Percentiles rank a stretch among this genome's conserved stretches.
Conservation (phyloP, 2,888 invertebrate species). For the Hypena proboscidalis region DNA sequence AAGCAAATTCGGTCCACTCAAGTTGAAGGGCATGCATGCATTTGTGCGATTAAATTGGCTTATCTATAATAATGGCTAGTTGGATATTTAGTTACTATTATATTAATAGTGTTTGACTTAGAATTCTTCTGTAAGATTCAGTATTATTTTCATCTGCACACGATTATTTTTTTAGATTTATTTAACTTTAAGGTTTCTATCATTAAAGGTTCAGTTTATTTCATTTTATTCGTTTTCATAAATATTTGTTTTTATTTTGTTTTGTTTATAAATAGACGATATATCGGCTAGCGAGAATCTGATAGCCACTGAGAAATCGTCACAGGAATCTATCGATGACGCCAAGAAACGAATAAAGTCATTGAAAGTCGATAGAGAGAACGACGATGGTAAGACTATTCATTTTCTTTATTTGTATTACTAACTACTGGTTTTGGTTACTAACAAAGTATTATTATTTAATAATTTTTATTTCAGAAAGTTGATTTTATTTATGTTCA, state of each 20-base stretch:
- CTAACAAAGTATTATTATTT: constrained; percentile 6
- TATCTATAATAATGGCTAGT: no score
- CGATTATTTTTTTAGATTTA: background rate
- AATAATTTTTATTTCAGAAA: no score
- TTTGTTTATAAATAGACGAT: constrained; percentile 51
- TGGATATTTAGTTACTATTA: no score
- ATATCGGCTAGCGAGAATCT: constrained; percentile 64
- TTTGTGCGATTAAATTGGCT: no score
- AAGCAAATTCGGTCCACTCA: no score
- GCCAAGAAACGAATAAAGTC: constrained; percentile 78
- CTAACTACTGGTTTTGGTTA: constrained; percentile 14
- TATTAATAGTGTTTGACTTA: no score
- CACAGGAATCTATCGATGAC: constrained; percentile 75
- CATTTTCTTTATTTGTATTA: constrained; percentile 24
- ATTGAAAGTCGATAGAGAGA: constrained; percentile 78
- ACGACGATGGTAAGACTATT: constrained; percentile 79
- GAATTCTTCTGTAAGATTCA: no score
- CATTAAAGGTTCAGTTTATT: background rate
- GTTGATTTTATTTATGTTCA: no score
- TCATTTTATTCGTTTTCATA: constrained; percentile 15
- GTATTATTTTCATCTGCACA: no score
- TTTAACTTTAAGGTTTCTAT: background rate
- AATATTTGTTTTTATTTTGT: constrained; percentile 23
- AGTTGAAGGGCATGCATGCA: no score
- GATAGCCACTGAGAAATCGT: constrained; percentile 63